phyloP scores from a whole-genome alignment of 1,140 invertebrate species.

The Zaprionus taronus region DNA sequence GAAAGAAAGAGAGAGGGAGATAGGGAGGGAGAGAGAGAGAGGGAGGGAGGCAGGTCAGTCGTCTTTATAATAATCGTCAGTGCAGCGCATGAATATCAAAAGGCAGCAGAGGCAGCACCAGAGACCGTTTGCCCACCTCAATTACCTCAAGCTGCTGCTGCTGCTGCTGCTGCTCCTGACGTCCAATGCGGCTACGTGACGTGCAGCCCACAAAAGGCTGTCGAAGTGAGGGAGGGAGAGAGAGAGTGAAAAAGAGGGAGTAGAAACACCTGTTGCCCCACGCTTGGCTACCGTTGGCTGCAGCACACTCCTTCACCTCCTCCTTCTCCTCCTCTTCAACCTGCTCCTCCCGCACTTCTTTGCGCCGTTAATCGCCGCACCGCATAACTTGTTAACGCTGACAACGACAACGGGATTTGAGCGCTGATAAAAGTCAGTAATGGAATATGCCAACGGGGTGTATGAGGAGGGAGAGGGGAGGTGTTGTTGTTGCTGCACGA shows the following conservation, averaged over 20 bases:
- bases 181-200: constrained; percentile 63
- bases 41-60: neutral
- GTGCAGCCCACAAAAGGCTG: constrained; percentile 52
- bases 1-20: neutral
- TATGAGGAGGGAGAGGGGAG: neutral
- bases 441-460: constrained; percentile 18
- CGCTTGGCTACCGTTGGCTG: constrained; percentile 51
- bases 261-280: constrained; percentile 68
- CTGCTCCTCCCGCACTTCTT: neutral
- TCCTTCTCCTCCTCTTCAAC: neutral
- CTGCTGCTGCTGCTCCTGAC: constrained; percentile 64
- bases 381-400: constrained; percentile 78
- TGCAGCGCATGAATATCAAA: constrained; percentile 67
- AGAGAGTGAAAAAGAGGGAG: neutral
- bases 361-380: constrained; percentile 58
- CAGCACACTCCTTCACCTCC: constrained; percentile 26
- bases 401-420: constrained; percentile 80
- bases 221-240: neutral
- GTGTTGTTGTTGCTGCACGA: constrained; percentile 15
- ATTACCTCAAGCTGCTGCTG: constrained; percentile 63
- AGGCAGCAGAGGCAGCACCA: constrained; percentile 31
- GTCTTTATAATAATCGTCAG: constrained; percentile 53
- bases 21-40: too few species aligned
- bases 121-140: constrained; percentile 61
- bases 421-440: constrained; percentile 65